Evolutionary conservation across 2,888 invertebrate species (phyloP).

Genomic region (Mythimna ferrago): DNA sequence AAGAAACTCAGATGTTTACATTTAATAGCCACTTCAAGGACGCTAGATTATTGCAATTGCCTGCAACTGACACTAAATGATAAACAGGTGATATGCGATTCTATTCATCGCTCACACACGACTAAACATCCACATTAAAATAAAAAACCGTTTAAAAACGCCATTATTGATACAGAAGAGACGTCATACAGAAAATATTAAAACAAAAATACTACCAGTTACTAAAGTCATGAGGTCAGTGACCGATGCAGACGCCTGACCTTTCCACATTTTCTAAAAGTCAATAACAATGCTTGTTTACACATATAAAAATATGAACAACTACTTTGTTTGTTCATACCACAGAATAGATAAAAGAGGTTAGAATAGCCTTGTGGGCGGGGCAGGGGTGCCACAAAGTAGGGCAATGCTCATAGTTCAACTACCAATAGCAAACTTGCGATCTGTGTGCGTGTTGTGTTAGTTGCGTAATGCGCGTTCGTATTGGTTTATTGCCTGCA

Average conservation of each 20-base stretch:
- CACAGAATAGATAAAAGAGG: constrained; percentile 2
- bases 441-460: too few species aligned
- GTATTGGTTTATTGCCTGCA: too few species aligned
- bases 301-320: too few species aligned
- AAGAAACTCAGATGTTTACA: too few species aligned
- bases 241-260: constrained; percentile 45
- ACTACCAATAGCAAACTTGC: too few species aligned
- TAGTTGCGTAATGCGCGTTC: too few species aligned
- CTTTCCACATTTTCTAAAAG: constrained; percentile 22
- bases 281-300: constrained; percentile 44
- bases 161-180: constrained; percentile 1
- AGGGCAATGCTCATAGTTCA: too few species aligned
- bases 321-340: constrained; percentile 1
- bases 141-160: too few species aligned
- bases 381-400: too few species aligned
- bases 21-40: neutral
- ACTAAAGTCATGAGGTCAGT: constrained; percentile 24
- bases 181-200: constrained; percentile 30
- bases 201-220: constrained; percentile 18
- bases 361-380: too few species aligned
- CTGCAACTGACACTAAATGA: constrained; percentile 17
- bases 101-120: constrained; percentile 8
- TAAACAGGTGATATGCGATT: constrained; percentile 21
- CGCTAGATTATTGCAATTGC: constrained; percentile 3
- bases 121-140: neutral